A percentile compares a stretch with the other conserved stretches of the same genome.
Evolutionary conservation across 2,797 vertebrate genomes (phyloP).

Genomic region (Streptopelia turtur): DNA sequence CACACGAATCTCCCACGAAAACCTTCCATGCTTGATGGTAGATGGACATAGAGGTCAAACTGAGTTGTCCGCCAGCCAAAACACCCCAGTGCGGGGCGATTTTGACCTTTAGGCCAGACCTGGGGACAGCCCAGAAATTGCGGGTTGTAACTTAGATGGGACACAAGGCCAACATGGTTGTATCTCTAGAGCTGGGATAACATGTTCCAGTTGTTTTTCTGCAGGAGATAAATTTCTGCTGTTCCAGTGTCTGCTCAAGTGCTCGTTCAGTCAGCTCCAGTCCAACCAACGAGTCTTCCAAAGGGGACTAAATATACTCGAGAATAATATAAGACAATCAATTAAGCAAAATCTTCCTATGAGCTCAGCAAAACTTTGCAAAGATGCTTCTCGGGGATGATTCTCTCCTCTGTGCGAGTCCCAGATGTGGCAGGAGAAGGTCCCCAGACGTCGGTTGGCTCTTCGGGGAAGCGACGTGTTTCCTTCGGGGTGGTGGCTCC

Average conservation of each 20-base stretch:
- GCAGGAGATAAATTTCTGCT: accelerated
- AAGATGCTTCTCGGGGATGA: not conserved
- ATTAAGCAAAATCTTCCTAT: slow-evolving; percentile 8
- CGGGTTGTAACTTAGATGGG: not conserved
- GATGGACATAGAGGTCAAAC: not conserved
- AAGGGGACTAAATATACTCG: not conserved
- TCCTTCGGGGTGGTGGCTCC: not conserved
- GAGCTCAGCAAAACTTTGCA: slow-evolving; percentile 28
- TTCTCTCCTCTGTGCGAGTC: not conserved
- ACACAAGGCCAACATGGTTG: accelerated
- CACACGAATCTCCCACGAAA: not conserved
- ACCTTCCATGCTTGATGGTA: too few relatives aligned
- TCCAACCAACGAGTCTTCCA: not conserved
- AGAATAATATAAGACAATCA: not conserved
- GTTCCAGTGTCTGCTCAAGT: not conserved
- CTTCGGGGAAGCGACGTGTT: not conserved
- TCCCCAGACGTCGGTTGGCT: not conserved
- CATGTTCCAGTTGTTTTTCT: not conserved
- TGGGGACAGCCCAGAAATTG: not conserved
- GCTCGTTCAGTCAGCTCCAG: not conserved
- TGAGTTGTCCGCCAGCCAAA: not conserved
- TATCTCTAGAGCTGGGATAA: not conserved
- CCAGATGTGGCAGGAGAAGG: not conserved
- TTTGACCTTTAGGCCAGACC: not conserved
- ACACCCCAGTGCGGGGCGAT: accelerated